Percentiles rank a stretch among this genome's conserved stretches.
phyloP scores from a whole-genome alignment of 2,797 vertebrate species.

The Halcyon chelicuti region DNA sequence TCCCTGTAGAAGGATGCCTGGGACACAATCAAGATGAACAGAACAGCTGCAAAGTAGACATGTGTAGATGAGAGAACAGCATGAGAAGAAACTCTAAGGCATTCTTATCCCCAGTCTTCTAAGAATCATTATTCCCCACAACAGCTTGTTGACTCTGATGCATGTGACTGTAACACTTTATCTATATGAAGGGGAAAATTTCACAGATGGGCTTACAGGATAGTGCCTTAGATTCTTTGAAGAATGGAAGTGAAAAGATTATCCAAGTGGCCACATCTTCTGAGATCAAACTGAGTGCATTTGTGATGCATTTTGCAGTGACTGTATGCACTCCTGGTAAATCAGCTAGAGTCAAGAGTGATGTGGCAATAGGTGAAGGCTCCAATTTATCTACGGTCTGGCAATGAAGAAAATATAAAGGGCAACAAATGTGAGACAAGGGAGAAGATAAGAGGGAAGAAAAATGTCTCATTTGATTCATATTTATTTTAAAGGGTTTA shows the following conservation, averaged over 20 bases:
- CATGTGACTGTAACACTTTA: neutral
- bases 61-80: neutral
- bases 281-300: neutral
- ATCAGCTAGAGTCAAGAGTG: accelerated
- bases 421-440: neutral
- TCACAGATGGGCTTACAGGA: neutral
- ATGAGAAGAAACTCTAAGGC: neutral
- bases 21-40: neutral
- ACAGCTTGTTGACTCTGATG: neutral
- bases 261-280: neutral
- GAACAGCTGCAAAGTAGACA: neutral
- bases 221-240: neutral
- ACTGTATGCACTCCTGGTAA: neutral
- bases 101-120: neutral
- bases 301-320: neutral
- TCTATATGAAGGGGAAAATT: neutral
- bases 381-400: neutral
- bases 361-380: neutral
- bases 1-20: neutral
- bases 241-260: neutral
- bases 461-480: neutral
- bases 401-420: neutral
- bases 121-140: neutral
- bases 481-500: neutral
- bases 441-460: neutral